Evolutionary conservation across 1,140 invertebrate genomes (phyloP), one percentile per base, ranked within the genome.

Genomic region (Tenebrio molitor): DNA sequence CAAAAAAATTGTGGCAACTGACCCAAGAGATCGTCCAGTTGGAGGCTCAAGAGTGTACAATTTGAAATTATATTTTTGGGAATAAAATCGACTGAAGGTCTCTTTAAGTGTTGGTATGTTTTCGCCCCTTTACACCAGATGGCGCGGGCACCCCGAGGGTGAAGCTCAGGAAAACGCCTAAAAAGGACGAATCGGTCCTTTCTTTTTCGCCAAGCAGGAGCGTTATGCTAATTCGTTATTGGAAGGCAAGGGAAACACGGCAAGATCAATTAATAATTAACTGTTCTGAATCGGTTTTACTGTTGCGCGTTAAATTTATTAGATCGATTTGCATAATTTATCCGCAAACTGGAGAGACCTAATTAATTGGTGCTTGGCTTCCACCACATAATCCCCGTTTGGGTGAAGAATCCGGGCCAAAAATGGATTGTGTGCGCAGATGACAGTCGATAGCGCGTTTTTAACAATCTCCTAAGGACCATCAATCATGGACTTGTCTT

Each of bases 1-100:
- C 50, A 1, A 69, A 75, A 19, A 42, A 74, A 8, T 19, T 79
- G 2, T 80, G 79, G 78, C 17, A 75, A 12, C 67, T 74, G 34
- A 78, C 67, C 17, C 69, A 75, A 53, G 66, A 76, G 66, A 46
- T 78, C 4, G 71, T 70, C 4, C 25, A 69, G 15, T 21, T 53
- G 17, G 29, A 53, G 29, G 19, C 46, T 23, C 19, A 53, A 14
- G 46, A 53, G 29, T 10, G 3, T n/a, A 8, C 12, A 39, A 39
- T 39, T 39, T 39, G 2, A 39, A 7, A 8, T 7, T 39, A 8
- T 39, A 12, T 39, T 39, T 39, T 39, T 39, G 29, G 29, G 29
- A 33, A 33, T 33, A 33, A 39, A 39, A n/a, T 39, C 5, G 36
- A 39, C 25, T 29, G 3, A 29, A 4, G 8, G 25, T 29, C 25